Evolutionary conservation across 2,797 vertebrate genomes (phyloP).

Genomic region (Enteromius mattozi): DNA sequence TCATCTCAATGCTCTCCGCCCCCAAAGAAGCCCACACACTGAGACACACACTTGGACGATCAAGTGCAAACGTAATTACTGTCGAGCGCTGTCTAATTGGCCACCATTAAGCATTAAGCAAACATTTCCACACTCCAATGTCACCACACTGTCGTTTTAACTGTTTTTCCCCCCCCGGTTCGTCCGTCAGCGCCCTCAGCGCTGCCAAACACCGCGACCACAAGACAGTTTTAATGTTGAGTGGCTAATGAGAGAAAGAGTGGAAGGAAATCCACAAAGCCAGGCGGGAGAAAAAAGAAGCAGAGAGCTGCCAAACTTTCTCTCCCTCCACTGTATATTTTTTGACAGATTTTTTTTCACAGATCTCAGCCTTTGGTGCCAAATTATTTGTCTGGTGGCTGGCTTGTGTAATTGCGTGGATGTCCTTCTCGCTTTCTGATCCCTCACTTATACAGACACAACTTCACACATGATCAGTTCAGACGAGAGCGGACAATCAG

Average conservation of each 20-base stretch:
- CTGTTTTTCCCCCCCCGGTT: not conserved
- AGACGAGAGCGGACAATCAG: not conserved
- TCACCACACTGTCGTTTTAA: constrained; percentile 37
- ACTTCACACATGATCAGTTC: constrained; percentile 19
- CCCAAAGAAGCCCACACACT: constrained; percentile 9
- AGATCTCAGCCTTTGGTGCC: constrained; percentile 32
- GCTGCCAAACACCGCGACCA: not conserved
- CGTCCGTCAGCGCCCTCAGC: not conserved
- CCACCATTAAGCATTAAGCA: constrained; percentile 39
- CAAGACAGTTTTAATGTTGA: not conserved
- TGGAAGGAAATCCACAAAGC: constrained; percentile 17
- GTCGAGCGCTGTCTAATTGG: constrained; percentile 42
- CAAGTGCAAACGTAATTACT: constrained; percentile 46
- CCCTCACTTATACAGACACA: constrained; percentile 13
- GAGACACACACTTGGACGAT: constrained; percentile 37
- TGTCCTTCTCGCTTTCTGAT: constrained; percentile 11
- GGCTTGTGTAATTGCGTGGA: constrained; percentile 27
- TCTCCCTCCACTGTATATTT: not conserved
- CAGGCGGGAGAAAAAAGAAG: constrained; percentile 8
- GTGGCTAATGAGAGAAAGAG: constrained; percentile 16
- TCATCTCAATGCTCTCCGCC: constrained; percentile 19
- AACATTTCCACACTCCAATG: constrained; percentile 44
- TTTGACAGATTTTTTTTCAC: constrained; percentile 17
- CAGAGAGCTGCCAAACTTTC: constrained; percentile 2
- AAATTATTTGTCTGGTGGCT: constrained; percentile 27